phyloP scores from a whole-genome alignment of 2,113 vertebrate species.

The Esox niger region DNA sequence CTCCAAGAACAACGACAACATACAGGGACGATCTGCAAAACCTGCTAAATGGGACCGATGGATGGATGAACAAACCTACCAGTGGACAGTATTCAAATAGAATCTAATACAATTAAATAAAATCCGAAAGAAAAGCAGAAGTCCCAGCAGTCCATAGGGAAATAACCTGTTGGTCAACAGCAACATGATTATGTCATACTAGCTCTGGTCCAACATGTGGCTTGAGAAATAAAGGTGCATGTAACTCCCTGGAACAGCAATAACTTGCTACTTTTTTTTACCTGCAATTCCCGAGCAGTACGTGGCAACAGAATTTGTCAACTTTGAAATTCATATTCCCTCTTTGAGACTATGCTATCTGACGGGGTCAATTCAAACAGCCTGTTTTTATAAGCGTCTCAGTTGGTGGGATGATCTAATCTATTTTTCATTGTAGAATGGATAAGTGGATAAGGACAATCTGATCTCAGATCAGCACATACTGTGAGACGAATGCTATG shows the following conservation, averaged over 20 bases:
- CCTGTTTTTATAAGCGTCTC: background rate
- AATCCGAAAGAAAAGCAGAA: too few relatives aligned
- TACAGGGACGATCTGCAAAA: conserved; percentile 58
- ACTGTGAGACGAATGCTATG: background rate
- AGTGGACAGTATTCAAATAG: background rate
- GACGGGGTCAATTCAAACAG: too few relatives aligned
- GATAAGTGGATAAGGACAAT: too few relatives aligned
- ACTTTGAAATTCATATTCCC: background rate
- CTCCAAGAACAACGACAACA: conserved; percentile 56
- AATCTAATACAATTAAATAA: conserved; percentile 2
- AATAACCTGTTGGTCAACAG: too few relatives aligned
- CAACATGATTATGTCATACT: too few relatives aligned
- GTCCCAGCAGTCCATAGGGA: background rate
- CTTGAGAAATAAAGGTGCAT: too few relatives aligned
- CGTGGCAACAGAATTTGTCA: background rate
- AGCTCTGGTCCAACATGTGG: too few relatives aligned
- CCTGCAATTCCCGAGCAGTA: background rate
- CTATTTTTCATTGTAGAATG: too few relatives aligned
- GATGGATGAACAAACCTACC: background rate
- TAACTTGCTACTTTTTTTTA: background rate
- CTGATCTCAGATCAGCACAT: background rate
- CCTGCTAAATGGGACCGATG: conserved; percentile 15
- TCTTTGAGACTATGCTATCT: background rate
- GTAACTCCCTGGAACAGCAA: too few relatives aligned
- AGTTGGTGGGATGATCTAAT: background rate